Evolutionary conservation across 2,113 vertebrate genomes (phyloP), one percentile per base, ranked within the genome.

Genomic region (Ranitomeya imitator): DNA sequence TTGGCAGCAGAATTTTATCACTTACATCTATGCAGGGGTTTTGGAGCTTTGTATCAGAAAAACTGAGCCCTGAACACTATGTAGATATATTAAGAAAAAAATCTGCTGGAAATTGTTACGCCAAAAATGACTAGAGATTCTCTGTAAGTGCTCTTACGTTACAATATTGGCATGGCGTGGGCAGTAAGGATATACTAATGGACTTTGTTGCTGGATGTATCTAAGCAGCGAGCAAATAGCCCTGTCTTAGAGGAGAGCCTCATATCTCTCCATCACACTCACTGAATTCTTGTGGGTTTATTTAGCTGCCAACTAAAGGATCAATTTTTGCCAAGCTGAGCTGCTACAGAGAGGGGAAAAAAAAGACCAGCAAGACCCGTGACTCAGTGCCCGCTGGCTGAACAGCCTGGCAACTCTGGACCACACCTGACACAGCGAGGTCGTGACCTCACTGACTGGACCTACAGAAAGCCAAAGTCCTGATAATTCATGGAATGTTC

Each of bases 361-460:
- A 71, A 26, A 71, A 18, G 2, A 8, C 26, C 19, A 15, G 63
- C 59, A 82, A 82, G 31, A 45, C 26, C 59, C 8, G 18, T 63
- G 79, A 82, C 79, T 63, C 79, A 82, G 79, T 82, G 79, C 79
- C 79, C 23, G 11, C 57, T 81, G 5, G 15, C 57, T 31, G 31
- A 79, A 5, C 1, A 7, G 6, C 19, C 45, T 51, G 21, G 21
- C 4, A 71, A 31, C 31, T 3, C 31, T 37, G 26, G 71, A 45
- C 71, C 71, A 74, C 71, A 74, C 71, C 31, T 74, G 13, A 31
- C 67, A 71, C 67, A 71, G 67, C 23, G 26, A 23, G 23, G 67
- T 26, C 67, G 15, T 71, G 23, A 71, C 67, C 67, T 71, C 67
- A 6, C 52, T 60, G 19, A 59, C 15, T 6, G 26, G 79, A 61